Percentiles rank a stretch among this genome's conserved stretches.
Conservation (phyloP, 2,797 vertebrate genomes). For the Argyrosomus regius region DNA sequence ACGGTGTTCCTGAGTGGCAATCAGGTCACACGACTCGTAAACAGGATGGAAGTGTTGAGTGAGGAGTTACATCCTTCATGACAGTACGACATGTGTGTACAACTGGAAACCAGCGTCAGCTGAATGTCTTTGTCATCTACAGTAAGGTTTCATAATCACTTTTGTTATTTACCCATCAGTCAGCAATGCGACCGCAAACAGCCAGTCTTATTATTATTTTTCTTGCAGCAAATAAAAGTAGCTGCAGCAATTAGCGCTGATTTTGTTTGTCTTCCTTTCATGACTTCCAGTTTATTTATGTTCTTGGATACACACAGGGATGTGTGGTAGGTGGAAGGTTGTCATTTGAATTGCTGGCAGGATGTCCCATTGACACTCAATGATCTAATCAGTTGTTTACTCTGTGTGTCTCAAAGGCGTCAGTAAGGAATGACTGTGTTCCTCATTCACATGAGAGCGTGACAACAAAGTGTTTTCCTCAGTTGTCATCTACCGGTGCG, state of each 20-base stretch:
- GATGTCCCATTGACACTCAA: conserved; percentile 77
- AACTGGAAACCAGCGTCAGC: conserved; percentile 55
- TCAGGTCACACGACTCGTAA: conserved; percentile 84
- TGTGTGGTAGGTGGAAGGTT: conserved; percentile 67
- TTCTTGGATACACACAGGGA: conserved; percentile 61
- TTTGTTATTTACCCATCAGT: conserved; percentile 59
- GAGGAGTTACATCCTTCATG: conserved; percentile 87
- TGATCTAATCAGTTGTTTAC: conserved; percentile 84
- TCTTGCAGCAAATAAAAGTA: conserved; percentile 33
- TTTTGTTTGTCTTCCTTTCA: conserved; percentile 82
- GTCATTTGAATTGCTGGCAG: conserved; percentile 73
- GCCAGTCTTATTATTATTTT: conserved; percentile 32
- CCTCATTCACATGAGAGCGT: conserved; percentile 50
- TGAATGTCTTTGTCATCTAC: conserved; percentile 45
- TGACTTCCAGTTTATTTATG: conserved; percentile 60
- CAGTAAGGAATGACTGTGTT: conserved; percentile 66
- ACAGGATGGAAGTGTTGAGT: conserved; percentile 88
- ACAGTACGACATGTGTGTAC: conserved; percentile 65
- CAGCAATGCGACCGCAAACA: conserved; percentile 31
- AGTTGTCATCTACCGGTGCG: conserved; percentile 12
- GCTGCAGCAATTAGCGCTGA: conserved; percentile 69
- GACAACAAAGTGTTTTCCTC: conserved; percentile 42
- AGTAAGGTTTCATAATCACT: conserved; percentile 39
- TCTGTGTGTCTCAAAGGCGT: conserved; percentile 60
- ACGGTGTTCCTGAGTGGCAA: conserved; percentile 83